These are phyloP conservation scores for Tholera decimalis DNA, from an alignment of 2,888 invertebrate species.

Conservation along the genomic window DNA sequence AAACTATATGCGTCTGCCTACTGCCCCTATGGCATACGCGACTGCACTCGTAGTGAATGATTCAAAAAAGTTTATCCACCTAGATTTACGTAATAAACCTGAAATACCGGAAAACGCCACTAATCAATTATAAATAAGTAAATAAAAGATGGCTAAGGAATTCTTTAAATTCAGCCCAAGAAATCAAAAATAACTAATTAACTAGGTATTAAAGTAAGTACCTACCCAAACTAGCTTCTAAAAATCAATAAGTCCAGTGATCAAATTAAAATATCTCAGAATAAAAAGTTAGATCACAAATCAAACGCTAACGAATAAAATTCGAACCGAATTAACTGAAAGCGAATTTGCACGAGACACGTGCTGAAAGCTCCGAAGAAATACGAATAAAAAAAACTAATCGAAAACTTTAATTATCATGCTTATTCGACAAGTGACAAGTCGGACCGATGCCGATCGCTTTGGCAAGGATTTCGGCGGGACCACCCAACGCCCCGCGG, in stretches of 20 bases:
- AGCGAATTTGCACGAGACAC: constrained; percentile 53
- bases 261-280: constrained; percentile 26
- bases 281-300: constrained; percentile 35
- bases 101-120: background rate
- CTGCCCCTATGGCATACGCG: constrained; percentile 40
- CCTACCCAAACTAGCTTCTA: background rate
- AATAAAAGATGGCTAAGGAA: background rate
- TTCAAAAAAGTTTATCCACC: constrained; percentile 2
- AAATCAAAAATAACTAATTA: constrained; percentile 9
- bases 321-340: constrained; percentile 51
- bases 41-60: constrained; percentile 22
- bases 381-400: constrained; percentile 76
- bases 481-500: constrained; percentile 85
- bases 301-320: constrained; percentile 50
- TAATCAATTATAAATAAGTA: background rate
- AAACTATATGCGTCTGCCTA: constrained; percentile 5
- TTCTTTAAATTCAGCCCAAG: background rate
- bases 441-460: constrained; percentile 89
- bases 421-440: constrained; percentile 91
- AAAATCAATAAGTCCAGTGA: constrained; percentile 12
- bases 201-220: background rate
- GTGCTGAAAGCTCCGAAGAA: constrained; percentile 73
- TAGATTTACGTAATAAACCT: constrained; percentile 6
- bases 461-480: constrained; percentile 90
- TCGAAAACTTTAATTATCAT: constrained; percentile 90